Evolutionary conservation across 2,888 invertebrate species (phyloP).

Genomic region (Synanthedon tipuliformis): DNA sequence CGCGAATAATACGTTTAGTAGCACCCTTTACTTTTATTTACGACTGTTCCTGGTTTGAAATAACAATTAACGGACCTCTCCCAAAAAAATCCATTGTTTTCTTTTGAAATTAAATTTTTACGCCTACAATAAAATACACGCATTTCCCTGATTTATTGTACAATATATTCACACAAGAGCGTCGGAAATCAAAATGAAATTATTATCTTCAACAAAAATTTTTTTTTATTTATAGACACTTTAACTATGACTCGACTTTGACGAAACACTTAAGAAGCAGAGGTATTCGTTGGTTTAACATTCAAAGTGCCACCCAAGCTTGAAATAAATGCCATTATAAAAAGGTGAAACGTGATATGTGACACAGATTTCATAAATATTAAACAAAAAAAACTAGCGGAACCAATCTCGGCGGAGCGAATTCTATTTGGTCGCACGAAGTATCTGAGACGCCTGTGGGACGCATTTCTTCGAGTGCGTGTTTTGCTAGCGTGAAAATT

Average conservation of each 20-base stretch:
- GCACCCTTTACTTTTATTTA: slow-evolving; percentile 67
- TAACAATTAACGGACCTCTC: slow-evolving; percentile 58
- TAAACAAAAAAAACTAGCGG: slow-evolving; percentile 53
- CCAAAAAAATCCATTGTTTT: slow-evolving; percentile 49
- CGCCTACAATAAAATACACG: neutral
- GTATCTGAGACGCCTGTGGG: slow-evolving; percentile 35
- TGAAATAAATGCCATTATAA: slow-evolving; percentile 50
- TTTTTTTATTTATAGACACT: no score
- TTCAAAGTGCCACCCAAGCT: slow-evolving; percentile 41
- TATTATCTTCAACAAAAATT: no score
- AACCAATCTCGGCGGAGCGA: slow-evolving; percentile 54
- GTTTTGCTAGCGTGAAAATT: slow-evolving; percentile 43
- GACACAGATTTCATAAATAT: slow-evolving; percentile 55
- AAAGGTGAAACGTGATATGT: slow-evolving; percentile 47
- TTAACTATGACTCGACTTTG: neutral
- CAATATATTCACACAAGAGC: no score
- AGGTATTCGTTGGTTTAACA: slow-evolving; percentile 38
- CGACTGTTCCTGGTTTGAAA: slow-evolving; percentile 45
- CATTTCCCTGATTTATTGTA: no score
- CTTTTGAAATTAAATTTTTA: slow-evolving; percentile 30
- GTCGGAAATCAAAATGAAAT: no score
- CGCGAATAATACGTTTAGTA: slow-evolving; percentile 67
- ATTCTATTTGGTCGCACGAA: slow-evolving; percentile 46
- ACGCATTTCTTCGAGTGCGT: slow-evolving; percentile 45
- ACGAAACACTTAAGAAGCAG: slow-evolving; percentile 1